Evolutionary conservation across 2,113 vertebrate genomes (phyloP), one percentile per base, ranked within the genome.

Genomic region (Dicrurus megarhynchus): DNA sequence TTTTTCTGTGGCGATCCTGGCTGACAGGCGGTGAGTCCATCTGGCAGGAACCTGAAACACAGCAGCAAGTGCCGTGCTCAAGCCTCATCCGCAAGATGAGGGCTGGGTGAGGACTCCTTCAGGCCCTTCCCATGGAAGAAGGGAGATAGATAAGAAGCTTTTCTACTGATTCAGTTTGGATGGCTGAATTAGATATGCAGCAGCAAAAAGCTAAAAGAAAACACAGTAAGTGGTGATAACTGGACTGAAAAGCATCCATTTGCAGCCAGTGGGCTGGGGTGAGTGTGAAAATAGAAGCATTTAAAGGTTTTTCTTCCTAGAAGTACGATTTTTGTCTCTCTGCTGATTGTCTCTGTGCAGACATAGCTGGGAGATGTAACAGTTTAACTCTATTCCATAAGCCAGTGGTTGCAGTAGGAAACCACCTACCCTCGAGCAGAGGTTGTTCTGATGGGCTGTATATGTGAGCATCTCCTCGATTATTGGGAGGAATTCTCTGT

Each of bases 21-120:
- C 84, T 87, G 3, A 22, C 91, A 87, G 93, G 91, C n/a, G 9
- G 77, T 52, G 63, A 71, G 65, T 73, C 89, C 95, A 96, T 95
- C 96, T 97, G 95, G 78, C 82, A 84, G 60, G 61, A 84, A 35
- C 67, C 63, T 1, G 30, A 81, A 92, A 67, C 69, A 39, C 83
- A 81, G 78, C 87, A 90, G 71, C 86, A 50, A 90, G 30, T 23
- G 33, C 59, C 1, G 0, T 3, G 35, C 63, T 55, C 78, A 71
- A 50, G 68, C 69, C 56, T 89, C 52, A 4, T 50, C 52, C 41
- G 50, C 37, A 42, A 49, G 65, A 22, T 22, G n/a, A 79, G 49
- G 67, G 33, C 61, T 74, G 60, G 23, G 46, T 75, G 50, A 64
- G 57, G 52, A 24, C 52, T 64, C 27, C 65, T 87, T 63, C 77